phyloP scores from a whole-genome alignment of 1,140 invertebrate species.

The Bombus confusus region DNA sequence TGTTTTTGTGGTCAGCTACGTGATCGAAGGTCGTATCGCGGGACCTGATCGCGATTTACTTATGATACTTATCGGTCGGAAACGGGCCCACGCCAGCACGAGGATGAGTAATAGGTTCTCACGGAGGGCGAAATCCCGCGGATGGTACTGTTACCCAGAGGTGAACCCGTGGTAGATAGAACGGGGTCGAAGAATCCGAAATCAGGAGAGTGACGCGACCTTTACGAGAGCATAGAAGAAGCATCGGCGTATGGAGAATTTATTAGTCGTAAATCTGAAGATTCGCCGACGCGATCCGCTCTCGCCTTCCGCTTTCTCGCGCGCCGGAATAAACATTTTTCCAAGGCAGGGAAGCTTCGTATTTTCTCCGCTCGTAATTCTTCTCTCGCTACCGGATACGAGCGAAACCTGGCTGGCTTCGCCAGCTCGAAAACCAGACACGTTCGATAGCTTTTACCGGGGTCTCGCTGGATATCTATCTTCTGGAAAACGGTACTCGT shows the following conservation, averaged over 20 bases:
- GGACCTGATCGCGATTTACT: slow-evolving; percentile 69
- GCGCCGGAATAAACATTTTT: slow-evolving; percentile 18
- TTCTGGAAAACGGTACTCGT: not conserved
- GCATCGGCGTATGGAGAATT: not conserved
- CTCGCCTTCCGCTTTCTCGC: not conserved
- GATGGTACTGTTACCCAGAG: not conserved
- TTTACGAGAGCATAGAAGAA: not conserved
- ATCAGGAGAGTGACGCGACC: slow-evolving; percentile 9
- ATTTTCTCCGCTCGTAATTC: slow-evolving; percentile 28
- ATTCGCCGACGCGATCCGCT: not conserved
- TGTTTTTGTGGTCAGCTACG: not conserved
- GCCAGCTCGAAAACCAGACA: not conserved
- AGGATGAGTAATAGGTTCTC: slow-evolving; percentile 60
- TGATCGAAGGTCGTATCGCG: slow-evolving; percentile 60
- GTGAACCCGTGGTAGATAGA: not conserved
- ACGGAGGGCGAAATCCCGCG: not conserved
- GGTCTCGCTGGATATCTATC: not conserved
- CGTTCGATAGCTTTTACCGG: not conserved
- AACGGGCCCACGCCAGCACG: not conserved
- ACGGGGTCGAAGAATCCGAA: slow-evolving; percentile 1
- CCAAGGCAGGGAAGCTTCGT: not conserved
- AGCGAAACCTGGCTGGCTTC: not conserved
- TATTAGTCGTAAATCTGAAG: slow-evolving; percentile 15
- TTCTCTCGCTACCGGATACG: not conserved
- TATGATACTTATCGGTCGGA: slow-evolving; percentile 67